Evolutionary conservation across 2,113 vertebrate species (phyloP), one percentile per base, ranked within the genome.

Genomic region (Semnornis frantzii): DNA sequence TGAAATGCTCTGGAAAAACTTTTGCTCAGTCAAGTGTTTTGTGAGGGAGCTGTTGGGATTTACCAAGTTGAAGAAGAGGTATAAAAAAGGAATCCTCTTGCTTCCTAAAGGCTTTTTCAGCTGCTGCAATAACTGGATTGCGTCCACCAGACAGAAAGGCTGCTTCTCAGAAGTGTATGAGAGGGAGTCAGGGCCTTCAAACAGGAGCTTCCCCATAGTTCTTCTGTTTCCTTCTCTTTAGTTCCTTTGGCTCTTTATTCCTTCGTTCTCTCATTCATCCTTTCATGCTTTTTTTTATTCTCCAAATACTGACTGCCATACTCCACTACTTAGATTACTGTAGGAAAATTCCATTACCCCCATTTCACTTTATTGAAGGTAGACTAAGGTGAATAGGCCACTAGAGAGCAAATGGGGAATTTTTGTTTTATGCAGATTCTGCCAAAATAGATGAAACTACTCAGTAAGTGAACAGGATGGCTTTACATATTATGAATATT

Each of bases 1-100:
- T 52, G 75, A 97, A 97, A 95, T 34, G 33, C 75, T 83, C 60
- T 70, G 64, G 76, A 84, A 96, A 93, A 93, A 97, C 87, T 94
- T 95, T 80, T 92, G 81, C 85, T 93, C 93, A 92, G 24, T 88
- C 86, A 94, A 95, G 86, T 48, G 17, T 96, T 94, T 91, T 9
- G 4, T 75, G 66, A 93, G 42, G 85, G 64, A 89, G 65, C 46
- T 80, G 59, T 8, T 89, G 64, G 92, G 96, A 94, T 74, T 93
- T 82, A 28, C 37, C 69, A 93, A 92, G 81, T 72, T 65, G 44
- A 66, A 78, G 90, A 87, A 77, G 27, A 75, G 71, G 66, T 73
- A 92, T 82, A 96, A 96, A 95, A 92, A 95, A 96, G 42, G 89
- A 94, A 94, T 76, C 31, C 6, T 90, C 12, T 59, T 74, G 12